Conservation (phyloP, 2,113 vertebrate species). For the Anoura caudifer region DNA sequence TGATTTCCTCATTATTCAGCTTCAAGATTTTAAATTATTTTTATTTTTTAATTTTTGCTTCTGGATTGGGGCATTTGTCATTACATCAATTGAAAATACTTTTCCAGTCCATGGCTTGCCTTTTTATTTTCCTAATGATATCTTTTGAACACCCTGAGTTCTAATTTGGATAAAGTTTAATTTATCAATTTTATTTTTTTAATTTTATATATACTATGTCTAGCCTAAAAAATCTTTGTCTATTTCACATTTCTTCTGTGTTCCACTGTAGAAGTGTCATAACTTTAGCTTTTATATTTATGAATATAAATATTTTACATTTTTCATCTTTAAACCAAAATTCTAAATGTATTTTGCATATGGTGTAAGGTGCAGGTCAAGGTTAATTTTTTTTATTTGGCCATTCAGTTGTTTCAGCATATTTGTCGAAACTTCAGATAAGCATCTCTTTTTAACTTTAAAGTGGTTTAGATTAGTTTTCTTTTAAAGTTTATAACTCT, state of each 20-base stretch:
- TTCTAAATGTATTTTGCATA: not conserved
- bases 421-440: not conserved
- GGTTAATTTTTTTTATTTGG: not conserved
- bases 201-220: not conserved
- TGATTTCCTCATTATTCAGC: not conserved
- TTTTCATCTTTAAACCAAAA: not conserved
- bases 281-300: not conserved
- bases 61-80: not conserved
- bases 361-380: not conserved
- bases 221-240: not conserved
- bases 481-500: not conserved
- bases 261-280: not conserved
- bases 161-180: not conserved
- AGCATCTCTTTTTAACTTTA: not conserved
- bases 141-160: not conserved
- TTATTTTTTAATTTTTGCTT: not conserved
- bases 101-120: not conserved
- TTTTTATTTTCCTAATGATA: slow-evolving; percentile 9
- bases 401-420: not conserved
- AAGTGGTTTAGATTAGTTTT: not conserved
- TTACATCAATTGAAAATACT: not conserved
- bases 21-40: not conserved
- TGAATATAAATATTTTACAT: not conserved
- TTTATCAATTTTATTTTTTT: not conserved
- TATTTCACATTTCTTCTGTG: not conserved